Evolutionary conservation across 1,140 invertebrate species (phyloP).

Genomic region (Melitaea cinxia): DNA sequence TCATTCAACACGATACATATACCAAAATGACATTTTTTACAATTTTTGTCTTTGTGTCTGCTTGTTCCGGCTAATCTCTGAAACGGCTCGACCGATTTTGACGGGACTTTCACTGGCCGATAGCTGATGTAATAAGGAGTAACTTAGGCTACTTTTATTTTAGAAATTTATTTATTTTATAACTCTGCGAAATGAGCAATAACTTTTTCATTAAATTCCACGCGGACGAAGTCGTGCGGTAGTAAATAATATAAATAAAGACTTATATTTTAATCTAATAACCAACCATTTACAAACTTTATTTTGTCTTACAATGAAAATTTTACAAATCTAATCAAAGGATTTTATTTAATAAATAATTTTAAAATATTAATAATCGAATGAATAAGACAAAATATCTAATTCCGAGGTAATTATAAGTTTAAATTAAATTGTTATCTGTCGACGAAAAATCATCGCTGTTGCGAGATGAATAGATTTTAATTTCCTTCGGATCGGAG

Average conservation of each 20-base stretch:
- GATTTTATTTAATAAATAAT: neutral
- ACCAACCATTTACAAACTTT: too few relatives aligned
- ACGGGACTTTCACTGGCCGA: conserved; percentile 19
- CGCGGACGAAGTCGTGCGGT: too few relatives aligned
- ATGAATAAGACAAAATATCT: neutral
- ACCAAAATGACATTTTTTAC: too few relatives aligned
- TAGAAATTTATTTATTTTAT: too few relatives aligned
- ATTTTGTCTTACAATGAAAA: neutral
- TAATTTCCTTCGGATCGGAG: conserved; percentile 10
- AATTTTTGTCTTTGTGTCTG: too few relatives aligned
- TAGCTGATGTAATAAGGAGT: conserved; percentile 19
- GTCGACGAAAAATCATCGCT: neutral
- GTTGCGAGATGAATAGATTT: neutral
- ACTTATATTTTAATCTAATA: too few relatives aligned
- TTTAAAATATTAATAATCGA: neutral
- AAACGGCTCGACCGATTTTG: conserved; percentile 23
- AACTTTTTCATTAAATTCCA: too few relatives aligned
- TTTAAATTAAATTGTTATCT: neutral
- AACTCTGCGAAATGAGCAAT: too few relatives aligned
- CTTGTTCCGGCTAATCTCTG: conserved; percentile 34
- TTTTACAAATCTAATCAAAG: too few relatives aligned
- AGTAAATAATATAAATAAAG: too few relatives aligned
- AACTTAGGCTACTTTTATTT: too few relatives aligned
- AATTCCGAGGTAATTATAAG: neutral
- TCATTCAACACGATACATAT: too few relatives aligned